Conservation (phyloP, 2,113 vertebrate genomes). For the Pomatorhinus ruficollis region DNA sequence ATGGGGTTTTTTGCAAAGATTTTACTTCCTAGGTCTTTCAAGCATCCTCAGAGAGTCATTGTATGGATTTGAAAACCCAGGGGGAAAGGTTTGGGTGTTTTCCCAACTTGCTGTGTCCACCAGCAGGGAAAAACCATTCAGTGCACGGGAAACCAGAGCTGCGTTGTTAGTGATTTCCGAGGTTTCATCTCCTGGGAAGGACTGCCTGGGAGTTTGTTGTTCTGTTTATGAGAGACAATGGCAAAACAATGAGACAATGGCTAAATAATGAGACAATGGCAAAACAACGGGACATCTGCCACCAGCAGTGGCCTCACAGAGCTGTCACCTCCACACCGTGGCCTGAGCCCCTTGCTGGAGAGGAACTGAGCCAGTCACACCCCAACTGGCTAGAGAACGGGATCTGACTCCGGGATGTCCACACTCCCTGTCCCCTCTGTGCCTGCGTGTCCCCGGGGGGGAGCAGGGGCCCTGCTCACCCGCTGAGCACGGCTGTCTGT, state of each 20-base stretch:
- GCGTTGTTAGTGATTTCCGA: neutral
- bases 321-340: neutral
- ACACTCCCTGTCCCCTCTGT: neutral
- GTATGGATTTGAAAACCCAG: neutral
- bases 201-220: neutral
- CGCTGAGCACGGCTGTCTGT: rapidly evolving
- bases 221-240: neutral
- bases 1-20: neutral
- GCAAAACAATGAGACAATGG: neutral
- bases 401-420: neutral
- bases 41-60: neutral
- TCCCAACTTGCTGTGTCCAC: neutral
- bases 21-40: neutral
- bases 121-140: neutral
- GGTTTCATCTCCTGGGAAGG: neutral
- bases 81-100: neutral
- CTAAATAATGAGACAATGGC: neutral
- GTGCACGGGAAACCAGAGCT: neutral
- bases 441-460: neutral
- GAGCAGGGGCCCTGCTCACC: neutral
- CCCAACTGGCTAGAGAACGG: neutral
- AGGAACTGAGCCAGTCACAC: neutral
- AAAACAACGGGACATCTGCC: neutral
- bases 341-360: rapidly evolving
- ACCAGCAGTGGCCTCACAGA: neutral